Conservation (phyloP, 2,888 invertebrate genomes). For the Amorpha juglandis region DNA sequence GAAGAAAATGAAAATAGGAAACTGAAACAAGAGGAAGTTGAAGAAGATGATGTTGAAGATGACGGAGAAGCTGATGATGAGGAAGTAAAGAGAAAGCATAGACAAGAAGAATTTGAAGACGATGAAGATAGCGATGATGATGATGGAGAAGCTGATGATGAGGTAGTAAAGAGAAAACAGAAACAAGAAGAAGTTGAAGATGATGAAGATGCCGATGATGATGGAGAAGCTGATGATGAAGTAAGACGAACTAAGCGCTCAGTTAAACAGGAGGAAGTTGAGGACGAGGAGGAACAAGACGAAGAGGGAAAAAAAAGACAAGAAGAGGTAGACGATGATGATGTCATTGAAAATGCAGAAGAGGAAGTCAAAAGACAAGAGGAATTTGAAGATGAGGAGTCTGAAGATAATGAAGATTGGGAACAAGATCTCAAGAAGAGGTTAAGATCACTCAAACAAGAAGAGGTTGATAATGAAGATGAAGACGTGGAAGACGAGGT, state of each 20-base stretch:
- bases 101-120: constrained; percentile 27
- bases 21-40: constrained; percentile 31
- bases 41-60: constrained; percentile 39
- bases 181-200: constrained; percentile 32
- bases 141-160: constrained; percentile 30
- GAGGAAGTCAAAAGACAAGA: constrained; percentile 29
- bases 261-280: constrained; percentile 26
- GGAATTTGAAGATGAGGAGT: constrained; percentile 29
- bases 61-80: not conserved
- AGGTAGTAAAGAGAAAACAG: constrained; percentile 19
- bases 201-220: constrained; percentile 29
- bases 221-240: constrained; percentile 27
- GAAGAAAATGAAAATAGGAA: constrained; percentile 30
- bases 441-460: constrained; percentile 24
- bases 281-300: constrained; percentile 29
- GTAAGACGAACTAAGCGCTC: constrained; percentile 26
- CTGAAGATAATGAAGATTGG: constrained; percentile 29
- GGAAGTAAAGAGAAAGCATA: constrained; percentile 9
- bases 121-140: constrained; percentile 31
- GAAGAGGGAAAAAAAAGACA: constrained; percentile 10
- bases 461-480: constrained; percentile 29
- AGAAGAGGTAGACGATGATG: constrained; percentile 7
- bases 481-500: constrained; percentile 31
- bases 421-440: constrained; percentile 29
- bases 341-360: constrained; percentile 29